Percentiles rank a stretch among this genome's conserved stretches.
phyloP scores from a whole-genome alignment of 2,888 invertebrate species.

The Rotaria sp. region DNA sequence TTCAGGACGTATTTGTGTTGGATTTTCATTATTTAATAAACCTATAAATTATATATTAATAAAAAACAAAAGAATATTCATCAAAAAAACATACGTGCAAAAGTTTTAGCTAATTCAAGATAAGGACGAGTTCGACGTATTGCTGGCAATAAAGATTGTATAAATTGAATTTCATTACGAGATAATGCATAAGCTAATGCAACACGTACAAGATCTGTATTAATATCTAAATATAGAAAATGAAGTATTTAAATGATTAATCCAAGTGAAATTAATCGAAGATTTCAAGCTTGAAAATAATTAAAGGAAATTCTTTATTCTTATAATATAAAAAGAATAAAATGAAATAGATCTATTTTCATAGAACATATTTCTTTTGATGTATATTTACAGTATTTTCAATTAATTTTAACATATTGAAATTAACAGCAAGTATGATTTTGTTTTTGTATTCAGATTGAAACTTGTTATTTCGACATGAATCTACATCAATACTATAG shows the following conservation, averaged over 20 bases:
- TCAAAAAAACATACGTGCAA: background rate
- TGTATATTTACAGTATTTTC: no score
- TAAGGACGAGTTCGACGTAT: background rate
- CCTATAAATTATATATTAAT: background rate
- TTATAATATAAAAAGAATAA: background rate
- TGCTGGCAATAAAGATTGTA: background rate
- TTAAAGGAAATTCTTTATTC: background rate
- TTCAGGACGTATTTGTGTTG: constrained; percentile 15
- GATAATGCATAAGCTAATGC: background rate
- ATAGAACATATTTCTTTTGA: no score
- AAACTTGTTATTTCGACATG: no score
- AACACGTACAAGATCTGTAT: background rate
- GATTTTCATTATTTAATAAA: constrained; percentile 15
- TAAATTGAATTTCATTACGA: background rate
- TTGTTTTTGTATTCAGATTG: no score
- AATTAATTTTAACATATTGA: no score
- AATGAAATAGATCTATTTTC: no score
- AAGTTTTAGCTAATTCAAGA: background rate
- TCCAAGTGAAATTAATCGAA: background rate
- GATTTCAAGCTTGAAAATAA: background rate
- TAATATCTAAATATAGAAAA: background rate
- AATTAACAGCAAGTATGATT: no score
- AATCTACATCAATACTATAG: no score
- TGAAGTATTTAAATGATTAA: background rate
- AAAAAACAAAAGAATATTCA: background rate